Percentiles rank a stretch among this genome's conserved stretches.
Conservation (phyloP, 2,888 invertebrate genomes). For the Phoronis australis region DNA sequence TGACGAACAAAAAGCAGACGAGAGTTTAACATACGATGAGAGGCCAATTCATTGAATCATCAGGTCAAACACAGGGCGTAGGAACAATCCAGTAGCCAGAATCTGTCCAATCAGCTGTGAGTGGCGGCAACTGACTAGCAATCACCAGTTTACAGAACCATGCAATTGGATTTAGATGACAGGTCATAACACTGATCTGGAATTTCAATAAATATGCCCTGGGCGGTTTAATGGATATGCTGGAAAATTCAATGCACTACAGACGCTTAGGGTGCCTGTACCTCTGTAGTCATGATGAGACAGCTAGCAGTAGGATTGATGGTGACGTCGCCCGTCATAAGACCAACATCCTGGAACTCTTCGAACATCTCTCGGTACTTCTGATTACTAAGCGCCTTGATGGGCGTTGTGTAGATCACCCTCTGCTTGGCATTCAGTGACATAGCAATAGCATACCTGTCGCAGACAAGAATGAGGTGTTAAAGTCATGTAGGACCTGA, state of each 20-base stretch:
- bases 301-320: conserved; percentile 97
- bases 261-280: conserved; percentile 6
- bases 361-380: conserved; percentile 97
- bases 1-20: too few relatives aligned
- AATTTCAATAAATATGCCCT: neutral
- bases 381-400: conserved; percentile 98
- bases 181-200: neutral
- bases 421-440: conserved; percentile 90
- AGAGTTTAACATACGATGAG: too few relatives aligned
- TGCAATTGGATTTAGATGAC: too few relatives aligned
- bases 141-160: too few relatives aligned
- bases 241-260: neutral
- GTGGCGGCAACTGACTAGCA: too few relatives aligned
- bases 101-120: too few relatives aligned
- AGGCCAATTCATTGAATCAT: too few relatives aligned
- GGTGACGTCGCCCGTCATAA: conserved; percentile 98
- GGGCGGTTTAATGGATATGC: neutral
- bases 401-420: conserved; percentile 99
- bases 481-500: too few relatives aligned
- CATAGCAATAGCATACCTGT: conserved; percentile 83
- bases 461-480: conserved; percentile 4
- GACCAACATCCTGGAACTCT: conserved; percentile 93
- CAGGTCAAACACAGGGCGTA: too few relatives aligned
- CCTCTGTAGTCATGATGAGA: conserved; percentile 99
- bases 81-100: too few relatives aligned